A percentile compares a stretch with the other conserved stretches of the same genome.
Conservation (phyloP, 2,797 vertebrate genomes). For the Eulemur coronatus region DNA sequence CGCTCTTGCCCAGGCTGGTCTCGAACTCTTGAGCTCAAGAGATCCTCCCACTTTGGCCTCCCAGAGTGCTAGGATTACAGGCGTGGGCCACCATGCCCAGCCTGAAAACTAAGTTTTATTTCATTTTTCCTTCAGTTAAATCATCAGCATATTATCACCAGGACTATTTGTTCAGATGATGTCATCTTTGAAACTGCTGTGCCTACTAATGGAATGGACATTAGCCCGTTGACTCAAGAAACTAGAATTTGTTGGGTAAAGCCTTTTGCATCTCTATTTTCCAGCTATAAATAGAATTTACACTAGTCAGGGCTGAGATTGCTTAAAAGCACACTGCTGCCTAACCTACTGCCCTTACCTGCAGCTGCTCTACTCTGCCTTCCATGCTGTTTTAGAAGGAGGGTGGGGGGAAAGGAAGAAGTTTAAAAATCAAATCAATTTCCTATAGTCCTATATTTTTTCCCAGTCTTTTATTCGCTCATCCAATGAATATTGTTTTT, state of each 20-base stretch:
- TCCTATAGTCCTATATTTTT: not conserved
- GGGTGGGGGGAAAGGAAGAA: not conserved
- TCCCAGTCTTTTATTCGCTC: not conserved
- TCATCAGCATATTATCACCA: not conserved
- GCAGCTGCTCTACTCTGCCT: not conserved
- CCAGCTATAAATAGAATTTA: not conserved
- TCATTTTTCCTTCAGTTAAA: not conserved
- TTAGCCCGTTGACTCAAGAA: not conserved
- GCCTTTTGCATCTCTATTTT: not conserved
- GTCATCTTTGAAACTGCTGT: slow-evolving; percentile 3
- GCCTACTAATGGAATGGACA: not conserved
- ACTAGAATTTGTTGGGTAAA: slow-evolving; percentile 34
- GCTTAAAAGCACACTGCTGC: not conserved
- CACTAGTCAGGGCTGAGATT: not conserved
- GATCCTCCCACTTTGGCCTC: no score
- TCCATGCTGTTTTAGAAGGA: not conserved
- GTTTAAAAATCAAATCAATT: not conserved
- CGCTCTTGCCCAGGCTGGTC: no score
- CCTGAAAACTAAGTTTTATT: slow-evolving; percentile 1
- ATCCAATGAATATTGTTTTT: not conserved
- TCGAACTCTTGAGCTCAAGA: no score
- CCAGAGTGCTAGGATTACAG: no score
- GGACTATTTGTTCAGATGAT: not conserved
- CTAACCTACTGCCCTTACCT: not conserved
- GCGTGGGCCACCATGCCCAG: no score